Percentiles rank a stretch among this genome's conserved stretches.
Conservation (phyloP, 30 jellyfish, hydroid and myxozoan species). For the Mastigias papua region DNA sequence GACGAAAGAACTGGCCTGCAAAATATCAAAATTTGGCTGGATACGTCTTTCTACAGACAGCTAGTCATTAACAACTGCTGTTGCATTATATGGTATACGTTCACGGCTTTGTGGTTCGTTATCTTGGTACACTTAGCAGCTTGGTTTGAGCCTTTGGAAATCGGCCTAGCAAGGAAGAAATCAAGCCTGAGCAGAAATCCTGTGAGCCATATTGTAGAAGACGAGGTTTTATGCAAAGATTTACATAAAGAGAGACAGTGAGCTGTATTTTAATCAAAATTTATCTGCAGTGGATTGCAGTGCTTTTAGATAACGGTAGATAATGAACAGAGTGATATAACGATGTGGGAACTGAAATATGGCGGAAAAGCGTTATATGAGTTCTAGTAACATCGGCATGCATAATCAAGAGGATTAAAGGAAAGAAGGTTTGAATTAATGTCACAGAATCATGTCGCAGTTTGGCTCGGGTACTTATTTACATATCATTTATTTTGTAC, state of each 20-base stretch:
- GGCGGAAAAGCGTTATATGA: background rate
- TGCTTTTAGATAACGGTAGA: background rate
- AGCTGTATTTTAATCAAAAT: too few relatives aligned
- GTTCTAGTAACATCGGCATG: background rate
- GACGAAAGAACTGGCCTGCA: background rate
- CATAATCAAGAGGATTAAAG: background rate
- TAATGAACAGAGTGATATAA: background rate
- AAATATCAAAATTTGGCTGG: background rate
- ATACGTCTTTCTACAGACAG: background rate
- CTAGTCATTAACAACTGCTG: background rate
- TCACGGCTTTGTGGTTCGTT: background rate
- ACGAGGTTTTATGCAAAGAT: background rate
- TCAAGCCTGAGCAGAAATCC: background rate
- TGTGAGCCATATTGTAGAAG: background rate
- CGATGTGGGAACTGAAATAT: background rate
- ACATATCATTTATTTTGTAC: background rate
- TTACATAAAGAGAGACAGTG: too few relatives aligned
- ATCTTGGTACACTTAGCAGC: background rate
- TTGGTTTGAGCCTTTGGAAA: background rate
- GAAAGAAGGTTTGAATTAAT: background rate
- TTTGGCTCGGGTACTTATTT: background rate
- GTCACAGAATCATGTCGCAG: constrained; percentile 5
- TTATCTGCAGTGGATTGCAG: background rate
- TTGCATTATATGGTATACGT: background rate
- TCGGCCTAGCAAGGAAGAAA: background rate